A percentile compares a stretch with the other conserved stretches of the same genome.
phyloP scores from a whole-genome alignment of 2,113 vertebrate species.

The Astur gentilis region DNA sequence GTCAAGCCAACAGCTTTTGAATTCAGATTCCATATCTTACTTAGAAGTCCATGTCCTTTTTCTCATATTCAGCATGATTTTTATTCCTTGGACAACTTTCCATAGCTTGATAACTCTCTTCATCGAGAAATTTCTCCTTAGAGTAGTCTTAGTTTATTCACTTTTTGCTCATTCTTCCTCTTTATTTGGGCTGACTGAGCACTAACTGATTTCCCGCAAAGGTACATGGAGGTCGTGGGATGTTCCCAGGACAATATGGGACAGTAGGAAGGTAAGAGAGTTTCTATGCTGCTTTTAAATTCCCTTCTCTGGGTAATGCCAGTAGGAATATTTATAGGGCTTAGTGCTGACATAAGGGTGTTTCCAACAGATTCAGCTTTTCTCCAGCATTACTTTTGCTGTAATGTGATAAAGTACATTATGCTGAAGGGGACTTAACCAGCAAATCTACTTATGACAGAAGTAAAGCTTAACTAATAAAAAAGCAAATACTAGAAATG shows the following conservation, averaged over 20 bases:
- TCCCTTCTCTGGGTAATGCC: background rate
- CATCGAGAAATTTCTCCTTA: background rate
- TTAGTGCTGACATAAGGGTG: background rate
- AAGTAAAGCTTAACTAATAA: background rate
- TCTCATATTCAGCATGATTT: background rate
- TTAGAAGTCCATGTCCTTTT: background rate
- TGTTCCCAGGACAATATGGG: background rate
- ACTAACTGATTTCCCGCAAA: background rate
- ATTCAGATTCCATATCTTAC: background rate
- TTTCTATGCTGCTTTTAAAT: background rate
- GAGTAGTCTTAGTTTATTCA: background rate
- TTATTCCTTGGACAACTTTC: background rate
- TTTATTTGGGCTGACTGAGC: background rate
- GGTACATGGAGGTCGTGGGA: background rate
- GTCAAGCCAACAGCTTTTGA: background rate
- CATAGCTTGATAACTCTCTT: background rate
- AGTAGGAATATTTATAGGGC: background rate
- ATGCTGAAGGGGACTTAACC: background rate
- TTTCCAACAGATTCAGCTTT: background rate
- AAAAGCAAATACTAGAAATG: background rate
- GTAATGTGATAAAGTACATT: background rate
- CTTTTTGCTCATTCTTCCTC: background rate
- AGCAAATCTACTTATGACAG: background rate
- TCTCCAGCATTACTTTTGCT: background rate
- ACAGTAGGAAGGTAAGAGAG: background rate